phyloP scores from a whole-genome alignment of 2,888 invertebrate species.

The Archips xylosteana region DNA sequence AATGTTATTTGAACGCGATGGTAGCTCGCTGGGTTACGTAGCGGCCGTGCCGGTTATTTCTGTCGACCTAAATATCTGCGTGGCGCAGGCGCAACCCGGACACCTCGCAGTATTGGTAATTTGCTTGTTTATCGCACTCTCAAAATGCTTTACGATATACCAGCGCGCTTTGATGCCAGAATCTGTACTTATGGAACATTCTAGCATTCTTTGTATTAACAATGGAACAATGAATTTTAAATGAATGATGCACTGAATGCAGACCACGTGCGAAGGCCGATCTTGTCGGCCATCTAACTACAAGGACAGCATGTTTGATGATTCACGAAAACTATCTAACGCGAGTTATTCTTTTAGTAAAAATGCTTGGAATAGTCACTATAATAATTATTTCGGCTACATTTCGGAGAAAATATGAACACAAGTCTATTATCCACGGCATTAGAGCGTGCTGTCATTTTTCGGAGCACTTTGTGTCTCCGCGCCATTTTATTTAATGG shows the following conservation, averaged over 20 bases:
- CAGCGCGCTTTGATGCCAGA: slow-evolving; percentile 44
- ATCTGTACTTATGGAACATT: slow-evolving; percentile 35
- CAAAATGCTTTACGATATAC: slow-evolving; percentile 47
- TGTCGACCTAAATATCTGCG: slow-evolving; percentile 81
- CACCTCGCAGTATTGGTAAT: slow-evolving; percentile 52
- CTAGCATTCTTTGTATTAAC: neutral
- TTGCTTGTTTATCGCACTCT: slow-evolving; percentile 56
- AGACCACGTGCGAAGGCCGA: slow-evolving; percentile 71
- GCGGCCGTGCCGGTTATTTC: slow-evolving; percentile 72
- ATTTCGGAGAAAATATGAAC: neutral
- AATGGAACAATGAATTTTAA: slow-evolving; percentile 50
- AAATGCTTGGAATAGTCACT: neutral
- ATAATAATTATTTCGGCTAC: neutral
- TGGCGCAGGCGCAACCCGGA: slow-evolving; percentile 51
- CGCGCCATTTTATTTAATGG: neutral
- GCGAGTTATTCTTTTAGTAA: neutral
- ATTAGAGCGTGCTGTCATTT: neutral
- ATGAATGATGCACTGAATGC: slow-evolving; percentile 62
- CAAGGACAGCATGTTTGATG: slow-evolving; percentile 66
- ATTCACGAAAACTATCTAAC: slow-evolving; percentile 58
- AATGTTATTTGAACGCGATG: slow-evolving; percentile 30
- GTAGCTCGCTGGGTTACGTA: slow-evolving; percentile 55
- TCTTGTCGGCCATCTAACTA: slow-evolving; percentile 53
- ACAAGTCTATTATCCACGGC: neutral
- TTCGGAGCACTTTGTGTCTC: neutral